Base-by-base conservation (phyloP, 2,113 vertebrate species). In the Dasyurus viverrinus region DNA sequence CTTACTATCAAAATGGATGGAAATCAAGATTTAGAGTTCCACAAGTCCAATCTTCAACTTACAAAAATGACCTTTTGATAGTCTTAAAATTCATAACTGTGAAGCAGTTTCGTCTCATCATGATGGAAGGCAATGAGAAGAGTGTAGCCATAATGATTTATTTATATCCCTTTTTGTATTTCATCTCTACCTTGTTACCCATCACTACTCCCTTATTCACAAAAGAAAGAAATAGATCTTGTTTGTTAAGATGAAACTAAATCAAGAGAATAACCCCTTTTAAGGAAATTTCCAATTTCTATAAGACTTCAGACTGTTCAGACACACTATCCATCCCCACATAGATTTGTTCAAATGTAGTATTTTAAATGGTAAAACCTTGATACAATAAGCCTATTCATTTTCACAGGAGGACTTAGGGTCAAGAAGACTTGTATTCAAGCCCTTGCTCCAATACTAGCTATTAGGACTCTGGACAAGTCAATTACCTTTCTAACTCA, bases 61-160 rank as follows among this genome's bases (percentile, higher is more conserved):
- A 8, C 47, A 55, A 95, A 93, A 16, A 3, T 30, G 0, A 19
- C 26, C 14, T 91, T 7, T 76, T 57, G 6, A 2, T 47, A 52
- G 46, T 90, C 52, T 94, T 92, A 92, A 16, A 92, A 92, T 92
- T 91, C 47, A 9, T 6, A 89, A 53, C 57, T 90, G 68, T 76
- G 60, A 76, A 76, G 36, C 19, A 68, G 30, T n/a, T 84, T 42
- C 16, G 23, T 22, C 22, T 42, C 27, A 46, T 46, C 47, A 53
- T 9, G 23, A 5, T 90, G 3, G 19, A 26, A 50, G 14, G 11
- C 14, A 12, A 1, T 6, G n/a, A 3, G 36, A 1, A 27, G 50
- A 89, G 7, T 42, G 19, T 84, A 7, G 6, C 36, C 36, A 42
- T 42, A 84, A 16, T 84, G 68, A 42, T 84, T 42, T 84, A 84